Percentiles rank a stretch among this genome's conserved stretches.
Conservation (phyloP, 2,888 invertebrate species). For the Alloscopus bannaensis region DNA sequence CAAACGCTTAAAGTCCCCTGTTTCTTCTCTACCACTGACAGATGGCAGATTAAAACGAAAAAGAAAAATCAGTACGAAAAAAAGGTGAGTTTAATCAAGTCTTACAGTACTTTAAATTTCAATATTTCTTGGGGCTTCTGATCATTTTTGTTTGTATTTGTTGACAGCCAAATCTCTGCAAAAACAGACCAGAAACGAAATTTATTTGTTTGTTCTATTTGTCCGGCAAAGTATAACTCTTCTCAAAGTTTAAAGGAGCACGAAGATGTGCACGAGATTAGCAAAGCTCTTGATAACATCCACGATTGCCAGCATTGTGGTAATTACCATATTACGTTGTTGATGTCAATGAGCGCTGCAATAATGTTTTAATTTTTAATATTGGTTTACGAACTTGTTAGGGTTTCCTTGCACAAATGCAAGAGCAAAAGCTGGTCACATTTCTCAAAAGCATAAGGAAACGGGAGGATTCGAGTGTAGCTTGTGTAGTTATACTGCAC, state of each 20-base stretch:
- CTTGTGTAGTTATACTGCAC: conserved; percentile 18
- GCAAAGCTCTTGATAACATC: conserved; percentile 14
- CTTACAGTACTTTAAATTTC: not conserved
- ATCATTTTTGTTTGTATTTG: not conserved
- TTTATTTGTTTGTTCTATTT: conserved; percentile 4
- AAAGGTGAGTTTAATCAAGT: not conserved
- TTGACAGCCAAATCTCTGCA: not conserved
- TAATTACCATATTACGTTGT: not conserved
- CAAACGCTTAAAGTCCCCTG: no score
- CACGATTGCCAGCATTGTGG: conserved; percentile 26
- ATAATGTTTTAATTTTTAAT: not conserved
- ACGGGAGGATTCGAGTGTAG: not conserved
- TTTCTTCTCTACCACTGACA: no score
- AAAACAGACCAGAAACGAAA: not conserved
- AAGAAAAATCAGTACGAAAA: not conserved
- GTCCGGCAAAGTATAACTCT: conserved; percentile 15
- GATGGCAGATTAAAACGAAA: not conserved
- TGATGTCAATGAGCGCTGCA: not conserved
- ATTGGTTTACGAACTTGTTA: not conserved
- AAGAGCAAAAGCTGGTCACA: conserved; percentile 3
- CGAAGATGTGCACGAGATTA: conserved; percentile 29
- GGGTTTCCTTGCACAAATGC: conserved; percentile 32
- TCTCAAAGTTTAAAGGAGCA: conserved; percentile 11
- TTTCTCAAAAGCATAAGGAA: not conserved
- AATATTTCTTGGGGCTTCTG: not conserved